Evolutionary conservation across 2,113 vertebrate genomes (phyloP).

Genomic region (Sorex araneus): DNA sequence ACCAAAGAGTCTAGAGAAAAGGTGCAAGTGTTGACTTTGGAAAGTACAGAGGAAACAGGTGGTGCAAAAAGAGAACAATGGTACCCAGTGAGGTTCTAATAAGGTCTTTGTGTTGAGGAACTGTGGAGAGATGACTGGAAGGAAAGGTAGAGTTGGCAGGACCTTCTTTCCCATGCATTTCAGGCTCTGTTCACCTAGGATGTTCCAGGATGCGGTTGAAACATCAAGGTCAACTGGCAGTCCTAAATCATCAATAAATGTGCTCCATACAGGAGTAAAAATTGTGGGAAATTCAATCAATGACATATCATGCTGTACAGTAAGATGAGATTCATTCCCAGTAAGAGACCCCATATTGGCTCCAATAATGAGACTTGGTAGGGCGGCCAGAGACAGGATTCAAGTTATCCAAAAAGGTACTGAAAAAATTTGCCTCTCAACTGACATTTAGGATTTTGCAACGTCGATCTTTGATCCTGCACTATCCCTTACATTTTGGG

Average conservation of each 20-base stretch:
- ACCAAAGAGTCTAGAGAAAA: neutral
- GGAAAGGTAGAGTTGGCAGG: neutral
- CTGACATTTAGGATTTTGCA: neutral
- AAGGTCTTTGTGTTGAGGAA: neutral
- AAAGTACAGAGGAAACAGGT: slow-evolving; percentile 6
- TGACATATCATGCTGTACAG: neutral
- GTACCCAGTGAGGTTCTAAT: neutral
- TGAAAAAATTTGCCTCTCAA: neutral
- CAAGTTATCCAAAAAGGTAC: neutral
- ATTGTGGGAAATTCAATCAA: neutral
- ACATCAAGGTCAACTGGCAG: neutral
- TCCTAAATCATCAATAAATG: neutral
- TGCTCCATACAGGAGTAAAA: neutral
- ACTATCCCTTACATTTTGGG: neutral
- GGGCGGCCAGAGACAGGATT: neutral
- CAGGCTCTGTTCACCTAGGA: neutral
- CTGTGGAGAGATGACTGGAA: neutral
- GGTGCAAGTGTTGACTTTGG: neutral
- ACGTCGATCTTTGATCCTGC: neutral
- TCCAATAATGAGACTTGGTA: neutral
- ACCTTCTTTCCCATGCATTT: neutral
- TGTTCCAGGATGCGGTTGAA: neutral
- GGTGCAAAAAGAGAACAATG: neutral
- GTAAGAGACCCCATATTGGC: neutral
- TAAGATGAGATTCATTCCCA: neutral